These are phyloP conservation scores for Catharus fuscescens DNA, from an alignment of 2,113 vertebrate species.

Conservation along the genomic window DNA sequence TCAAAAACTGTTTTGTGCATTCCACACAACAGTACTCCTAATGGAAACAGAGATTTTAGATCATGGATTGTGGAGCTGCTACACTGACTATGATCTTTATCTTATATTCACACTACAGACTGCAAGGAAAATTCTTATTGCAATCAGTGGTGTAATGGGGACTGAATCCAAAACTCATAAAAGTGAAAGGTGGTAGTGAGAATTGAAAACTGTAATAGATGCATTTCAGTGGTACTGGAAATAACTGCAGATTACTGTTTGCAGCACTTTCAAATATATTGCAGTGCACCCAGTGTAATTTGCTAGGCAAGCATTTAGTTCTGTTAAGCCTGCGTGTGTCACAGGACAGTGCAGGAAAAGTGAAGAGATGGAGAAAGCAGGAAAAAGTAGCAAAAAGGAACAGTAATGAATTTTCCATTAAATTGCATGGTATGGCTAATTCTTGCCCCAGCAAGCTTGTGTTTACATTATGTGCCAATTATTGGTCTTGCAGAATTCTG, in stretches of 20 bases:
- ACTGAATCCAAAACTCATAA: neutral
- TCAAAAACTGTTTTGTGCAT: neutral
- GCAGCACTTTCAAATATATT: neutral
- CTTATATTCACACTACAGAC: neutral
- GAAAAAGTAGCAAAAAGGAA: neutral
- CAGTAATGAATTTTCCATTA: neutral
- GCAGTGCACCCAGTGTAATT: neutral
- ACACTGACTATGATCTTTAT: neutral
- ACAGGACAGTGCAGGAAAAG: neutral
- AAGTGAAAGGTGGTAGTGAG: neutral
- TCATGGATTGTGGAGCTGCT: neutral
- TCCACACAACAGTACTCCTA: neutral
- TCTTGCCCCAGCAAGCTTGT: neutral
- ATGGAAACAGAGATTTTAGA: neutral
- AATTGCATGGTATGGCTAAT: neutral
- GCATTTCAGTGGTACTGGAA: neutral
- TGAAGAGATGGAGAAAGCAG: rapidly evolving
- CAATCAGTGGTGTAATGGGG: neutral
- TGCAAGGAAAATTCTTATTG: neutral
- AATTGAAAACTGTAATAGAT: neutral
- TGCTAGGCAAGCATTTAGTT: neutral
- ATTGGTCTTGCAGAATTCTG: neutral
- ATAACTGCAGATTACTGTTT: neutral
- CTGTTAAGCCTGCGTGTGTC: neutral
- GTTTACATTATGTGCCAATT: neutral